Conservation (phyloP, 2,888 invertebrate species). For the Amiota mariae region DNA sequence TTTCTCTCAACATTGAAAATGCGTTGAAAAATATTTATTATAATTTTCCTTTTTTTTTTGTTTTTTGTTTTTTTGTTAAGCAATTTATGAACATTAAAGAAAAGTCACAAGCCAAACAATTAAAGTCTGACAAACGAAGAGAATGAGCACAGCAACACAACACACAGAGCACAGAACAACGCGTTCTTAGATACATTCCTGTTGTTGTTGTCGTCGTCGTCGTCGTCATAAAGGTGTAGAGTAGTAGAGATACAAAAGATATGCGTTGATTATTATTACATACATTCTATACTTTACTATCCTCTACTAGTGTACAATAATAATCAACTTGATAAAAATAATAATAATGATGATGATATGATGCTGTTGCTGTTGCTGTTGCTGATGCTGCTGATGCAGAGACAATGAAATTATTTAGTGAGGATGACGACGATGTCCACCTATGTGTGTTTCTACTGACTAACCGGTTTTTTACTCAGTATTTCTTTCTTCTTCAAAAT, state of each 20-base stretch:
- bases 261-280: conserved; percentile 4
- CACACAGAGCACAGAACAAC: conserved; percentile 14
- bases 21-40: conserved; percentile 47
- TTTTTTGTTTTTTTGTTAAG: conserved; percentile 50
- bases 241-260: background rate
- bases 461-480: conserved; percentile 12
- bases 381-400: background rate
- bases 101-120: conserved; percentile 49
- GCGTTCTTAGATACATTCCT: conserved; percentile 6
- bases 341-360: background rate
- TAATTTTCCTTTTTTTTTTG: conserved; percentile 43
- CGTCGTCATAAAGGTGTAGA: too few species aligned
- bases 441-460: background rate
- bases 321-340: background rate
- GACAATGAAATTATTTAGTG: background rate
- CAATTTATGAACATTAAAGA: conserved; percentile 65
- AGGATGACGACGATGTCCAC: background rate
- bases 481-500: background rate
- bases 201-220: background rate
- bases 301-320: background rate
- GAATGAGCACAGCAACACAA: conserved; percentile 26
- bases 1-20: conserved; percentile 29
- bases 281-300: background rate
- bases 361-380: background rate
- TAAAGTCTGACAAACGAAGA: conserved; percentile 46